Base-by-base conservation (phyloP, 2,797 vertebrate genomes). In the Ispidina lecontei region DNA sequence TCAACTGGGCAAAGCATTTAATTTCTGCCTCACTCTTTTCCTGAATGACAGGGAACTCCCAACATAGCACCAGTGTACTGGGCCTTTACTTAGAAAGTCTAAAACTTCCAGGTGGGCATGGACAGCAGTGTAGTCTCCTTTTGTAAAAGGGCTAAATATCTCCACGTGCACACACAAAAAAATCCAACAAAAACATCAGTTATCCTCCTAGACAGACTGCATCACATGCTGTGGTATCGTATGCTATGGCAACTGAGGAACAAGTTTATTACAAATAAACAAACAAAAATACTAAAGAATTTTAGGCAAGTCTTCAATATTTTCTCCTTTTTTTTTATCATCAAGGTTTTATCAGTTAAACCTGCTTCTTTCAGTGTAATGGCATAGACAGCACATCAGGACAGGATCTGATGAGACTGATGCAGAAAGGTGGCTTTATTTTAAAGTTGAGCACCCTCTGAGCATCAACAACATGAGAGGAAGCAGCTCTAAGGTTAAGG, bases 401-500 rank as follows among this genome's bases (percentile, higher is more conserved):
- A 64, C 41, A 80, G 33, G 25, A 55, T 73, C 23, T 28, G 28
- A 84, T n/a, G 26, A 44, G n/a, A 79, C 18, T 68, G 33, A 79
- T 28, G 10, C 19, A 73, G 64, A 89, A 86, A 76, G 14, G n/a
- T 21, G 28, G 9, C 13, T 39, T 31, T 22, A 9, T 75, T 55
- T 33, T 49, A 23, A 54, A 62, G 17, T 29, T 44, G 2, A 86
- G 35, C 10, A 60, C 8, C 39, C 23, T 90, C 62, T 47, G 78
- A 84, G 68, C 92, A 62, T 93, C 87, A 93, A 88, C 10, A 80
- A 35, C 8, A 26, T 35, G 44, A 84, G 25, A 68, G 19, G 46
- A 90, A 89, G 46, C 47, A 82, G 67, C 29, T 69, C 69, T 43
- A 54, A 93, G 73, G 88, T 92, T 86, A 95, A 90, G 74, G 78